These are phyloP conservation scores for Desoria tigrina DNA, from an alignment of 2,888 invertebrate genomes.

Conservation along the genomic window DNA sequence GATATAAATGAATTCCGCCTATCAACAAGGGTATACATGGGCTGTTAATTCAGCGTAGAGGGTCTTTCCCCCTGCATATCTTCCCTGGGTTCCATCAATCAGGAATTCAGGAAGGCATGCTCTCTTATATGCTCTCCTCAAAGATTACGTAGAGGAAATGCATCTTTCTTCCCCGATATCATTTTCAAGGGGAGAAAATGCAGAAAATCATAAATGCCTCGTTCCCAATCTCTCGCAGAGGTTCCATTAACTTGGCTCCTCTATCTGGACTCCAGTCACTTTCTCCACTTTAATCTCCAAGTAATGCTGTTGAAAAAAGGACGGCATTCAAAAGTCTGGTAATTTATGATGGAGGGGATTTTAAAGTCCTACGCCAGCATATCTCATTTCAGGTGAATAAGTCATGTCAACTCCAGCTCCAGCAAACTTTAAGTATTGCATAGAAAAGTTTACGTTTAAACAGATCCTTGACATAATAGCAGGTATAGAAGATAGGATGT, in stretches of 20 bases:
- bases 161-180: not conserved
- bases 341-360: constrained; percentile 6
- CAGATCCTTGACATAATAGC: constrained; percentile 10
- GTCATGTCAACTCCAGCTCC: constrained; percentile 17
- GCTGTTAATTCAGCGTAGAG: no score
- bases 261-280: not conserved
- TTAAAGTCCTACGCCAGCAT: not conserved
- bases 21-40: no score
- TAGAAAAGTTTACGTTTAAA: constrained; percentile 4
- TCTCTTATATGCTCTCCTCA: not conserved
- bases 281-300: constrained; percentile 10
- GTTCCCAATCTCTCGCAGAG: not conserved
- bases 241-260: not conserved
- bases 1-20: no score
- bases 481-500: no score
- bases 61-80: no score
- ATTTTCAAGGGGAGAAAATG: not conserved
- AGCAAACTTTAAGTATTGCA: not conserved
- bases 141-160: not conserved
- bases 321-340: constrained; percentile 5
- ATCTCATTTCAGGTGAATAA: constrained; percentile 22
- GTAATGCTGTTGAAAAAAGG: constrained; percentile 19
- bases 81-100: not conserved
- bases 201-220: constrained; percentile 1
- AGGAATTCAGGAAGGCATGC: constrained; percentile 4